Base-by-base conservation (phyloP, 2,888 invertebrate genomes). In the Eupithecia tripunctaria region DNA sequence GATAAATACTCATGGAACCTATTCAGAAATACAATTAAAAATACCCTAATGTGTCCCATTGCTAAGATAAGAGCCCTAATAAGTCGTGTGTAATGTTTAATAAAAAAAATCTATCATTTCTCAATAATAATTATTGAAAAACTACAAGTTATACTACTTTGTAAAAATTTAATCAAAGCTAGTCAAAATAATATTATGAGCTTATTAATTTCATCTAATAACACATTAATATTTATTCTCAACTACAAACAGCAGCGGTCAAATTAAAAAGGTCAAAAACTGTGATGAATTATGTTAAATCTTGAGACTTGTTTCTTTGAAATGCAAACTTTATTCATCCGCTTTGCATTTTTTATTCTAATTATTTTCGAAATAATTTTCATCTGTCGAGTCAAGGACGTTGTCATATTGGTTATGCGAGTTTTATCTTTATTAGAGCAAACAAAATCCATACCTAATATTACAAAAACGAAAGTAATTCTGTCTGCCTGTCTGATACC, bases 251-350 rank as follows among this genome's bases (percentile, higher is more conserved):
- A 70, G 64, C 64, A 64, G 64, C 64, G 41, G 38, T 64, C n/a
- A 64, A 64, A 64, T 73, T 56, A 67, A 70, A 70, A 72, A 75
- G 72, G 70, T 74, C 71, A 65, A 60, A 36, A 60, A 66, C 62
- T 65, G 32, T 73, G 29, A 75, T 75, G 67, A 72, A 75, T 66
- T 68, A 70, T 59, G 67, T 73, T 21, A 14, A 67, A 69, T 64
- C 36, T 21, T 15, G 36, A 41, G 12, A 62, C 69, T 71, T 38
- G 51, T 69, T 72, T 59, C 43, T 70, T 59, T 63, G 38, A 65
- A 59, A 41, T 36, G 38, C 32, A 47, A 29, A 67, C 25, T 56
- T 66, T 59, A 67, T 69, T 62, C 63, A 72, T 47, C 27, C 7
- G 43, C 15, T 71, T 63, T 18, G 69, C 68, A 71, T 71, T 63